A percentile compares a stretch with the other conserved stretches of the same genome.
These are phyloP conservation scores for Coenonympha glycerion DNA, from an alignment of 2,888 invertebrate genomes.

Conservation along the genomic window DNA sequence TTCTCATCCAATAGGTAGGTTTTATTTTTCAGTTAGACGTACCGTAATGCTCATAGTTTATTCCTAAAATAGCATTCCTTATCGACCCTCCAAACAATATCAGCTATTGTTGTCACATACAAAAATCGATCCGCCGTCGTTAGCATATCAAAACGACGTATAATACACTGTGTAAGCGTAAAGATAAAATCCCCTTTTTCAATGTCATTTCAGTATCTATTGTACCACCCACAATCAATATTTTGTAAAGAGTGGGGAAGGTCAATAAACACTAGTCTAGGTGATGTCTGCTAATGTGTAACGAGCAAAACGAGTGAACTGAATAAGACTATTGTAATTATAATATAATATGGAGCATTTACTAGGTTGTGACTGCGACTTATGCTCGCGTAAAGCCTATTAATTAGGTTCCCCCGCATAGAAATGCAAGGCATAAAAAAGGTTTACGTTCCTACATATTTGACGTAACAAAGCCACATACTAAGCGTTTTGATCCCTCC, in stretches of 20 bases:
- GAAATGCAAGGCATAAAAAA: too few species aligned
- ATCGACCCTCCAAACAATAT: conserved; percentile 7
- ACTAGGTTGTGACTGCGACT: too few species aligned
- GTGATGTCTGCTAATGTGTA: not conserved
- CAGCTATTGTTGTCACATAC: not conserved
- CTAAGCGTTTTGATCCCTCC: too few species aligned
- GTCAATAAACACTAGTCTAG: conserved; percentile 10
- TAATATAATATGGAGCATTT: too few species aligned
- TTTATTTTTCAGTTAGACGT: too few species aligned
- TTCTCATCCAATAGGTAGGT: too few species aligned
- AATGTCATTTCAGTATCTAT: not conserved
- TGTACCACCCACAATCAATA: conserved; percentile 15
- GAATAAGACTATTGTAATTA: too few species aligned
- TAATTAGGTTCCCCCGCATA: too few species aligned
- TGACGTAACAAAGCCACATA: too few species aligned
- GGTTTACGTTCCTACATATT: too few species aligned
- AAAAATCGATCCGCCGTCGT: conserved; percentile 8
- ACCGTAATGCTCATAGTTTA: too few species aligned
- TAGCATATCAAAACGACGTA: not conserved
- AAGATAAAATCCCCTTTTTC: not conserved
- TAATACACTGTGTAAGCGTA: not conserved
- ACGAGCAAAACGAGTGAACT: not conserved
- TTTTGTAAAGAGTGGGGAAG: conserved; percentile 16
- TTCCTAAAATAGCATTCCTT: not conserved
- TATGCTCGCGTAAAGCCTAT: too few species aligned